Base-by-base conservation (phyloP, 2,888 invertebrate genomes). In the Onchidella celtica region DNA sequence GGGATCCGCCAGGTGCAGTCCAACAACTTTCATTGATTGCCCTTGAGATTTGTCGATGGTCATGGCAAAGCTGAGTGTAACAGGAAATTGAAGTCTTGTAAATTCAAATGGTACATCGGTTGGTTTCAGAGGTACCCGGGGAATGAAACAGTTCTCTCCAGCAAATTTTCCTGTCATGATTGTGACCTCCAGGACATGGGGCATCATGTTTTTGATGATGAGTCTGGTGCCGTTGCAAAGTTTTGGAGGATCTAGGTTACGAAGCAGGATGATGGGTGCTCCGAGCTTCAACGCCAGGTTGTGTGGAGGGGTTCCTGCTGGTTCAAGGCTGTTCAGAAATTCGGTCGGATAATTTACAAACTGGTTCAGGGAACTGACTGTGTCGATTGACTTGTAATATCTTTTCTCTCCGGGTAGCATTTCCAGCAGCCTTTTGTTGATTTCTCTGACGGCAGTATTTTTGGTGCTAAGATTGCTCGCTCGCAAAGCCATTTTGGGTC, bases 41-140 rank as follows among this genome's bases (percentile, higher is more conserved):
- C 65, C 65, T 65, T 65, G 65, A n/a, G 29, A 17, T 34, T 65
- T 65, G n/a, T 65, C 29, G 32, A 65, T 65, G 6, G 32, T 32
- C 65, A 65, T 65, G 6, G 65, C 24, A 65, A 65, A 65, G 21
- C 14, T 11, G 17, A 6, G 24, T 29, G 3, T 4, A 4, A 65
- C 29, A 32, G 65, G 65, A 65, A 65, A 65, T n/a, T 65, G 65
- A 29, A 6, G 65, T 17, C 32, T 65, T 21, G 4, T 27, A 65
- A 65, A 29, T 14, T 17, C 32, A 29, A 32, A 65, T 4, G 32
- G 32, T 14, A 29, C 9, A 24, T 59, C 59, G 3, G 65, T 14
- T 29, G 32, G 32, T 6, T 6, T 65, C 4, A 65, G 32, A 14
- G 65, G 17, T 32, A 65, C 29, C 29, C 32, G 4, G 3, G 27